These are phyloP conservation scores for Elgaria multicarinata DNA, from an alignment of 2,113 vertebrate species.

Conservation along the genomic window DNA sequence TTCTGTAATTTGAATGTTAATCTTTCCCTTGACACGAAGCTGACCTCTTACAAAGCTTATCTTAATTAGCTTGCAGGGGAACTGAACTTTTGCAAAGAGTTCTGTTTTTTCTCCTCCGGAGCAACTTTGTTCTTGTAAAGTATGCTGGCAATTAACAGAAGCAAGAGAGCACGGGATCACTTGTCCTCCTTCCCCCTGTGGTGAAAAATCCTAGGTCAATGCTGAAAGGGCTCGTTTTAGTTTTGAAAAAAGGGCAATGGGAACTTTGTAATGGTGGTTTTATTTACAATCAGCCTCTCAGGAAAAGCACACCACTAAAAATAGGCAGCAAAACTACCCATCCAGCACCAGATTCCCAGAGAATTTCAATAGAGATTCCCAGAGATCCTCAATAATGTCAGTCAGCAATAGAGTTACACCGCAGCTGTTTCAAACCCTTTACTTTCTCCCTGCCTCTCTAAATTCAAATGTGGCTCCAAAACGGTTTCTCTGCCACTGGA, in stretches of 20 bases:
- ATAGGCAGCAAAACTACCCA: not conserved
- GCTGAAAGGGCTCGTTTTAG: not conserved
- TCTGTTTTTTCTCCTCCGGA: not conserved
- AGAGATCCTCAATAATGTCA: not conserved
- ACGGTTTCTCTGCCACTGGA: too few species aligned
- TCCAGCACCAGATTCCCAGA: not conserved
- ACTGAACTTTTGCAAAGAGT: not conserved
- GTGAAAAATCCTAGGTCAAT: not conserved
- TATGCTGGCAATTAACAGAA: not conserved
- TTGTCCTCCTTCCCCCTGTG: not conserved
- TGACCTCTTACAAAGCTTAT: not conserved
- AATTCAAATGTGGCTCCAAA: too few species aligned
- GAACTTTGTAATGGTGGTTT: not conserved
- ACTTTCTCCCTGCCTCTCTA: not conserved
- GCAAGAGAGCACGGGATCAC: not conserved
- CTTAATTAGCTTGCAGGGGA: not conserved
- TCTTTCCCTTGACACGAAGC: not conserved
- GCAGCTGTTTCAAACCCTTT: not conserved
- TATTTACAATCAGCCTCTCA: too few species aligned
- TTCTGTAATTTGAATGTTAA: conserved; percentile 3
- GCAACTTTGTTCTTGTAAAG: not conserved
- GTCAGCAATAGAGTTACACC: not conserved
- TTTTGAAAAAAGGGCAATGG: not conserved
- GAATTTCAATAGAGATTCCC: not conserved
- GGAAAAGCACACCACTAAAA: not conserved